phyloP scores from a whole-genome alignment of 2,113 vertebrate species.

The Galeopterus variegatus region DNA sequence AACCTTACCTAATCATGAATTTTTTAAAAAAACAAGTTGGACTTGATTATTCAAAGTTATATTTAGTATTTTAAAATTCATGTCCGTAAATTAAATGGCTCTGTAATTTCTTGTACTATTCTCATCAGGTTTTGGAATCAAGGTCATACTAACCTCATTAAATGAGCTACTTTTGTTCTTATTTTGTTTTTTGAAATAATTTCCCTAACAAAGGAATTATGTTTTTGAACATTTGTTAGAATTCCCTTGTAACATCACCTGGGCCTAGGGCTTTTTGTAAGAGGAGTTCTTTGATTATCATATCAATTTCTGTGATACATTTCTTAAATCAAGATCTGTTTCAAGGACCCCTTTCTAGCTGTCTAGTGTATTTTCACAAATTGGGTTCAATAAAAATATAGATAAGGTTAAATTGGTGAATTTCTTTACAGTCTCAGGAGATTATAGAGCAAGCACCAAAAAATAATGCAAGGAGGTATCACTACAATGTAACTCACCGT shows the following conservation, averaged over 20 bases:
- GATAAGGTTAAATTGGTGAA: not conserved
- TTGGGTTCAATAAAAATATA: not conserved
- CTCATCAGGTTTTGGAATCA: slow-evolving; percentile 5
- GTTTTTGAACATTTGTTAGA: slow-evolving; percentile 19
- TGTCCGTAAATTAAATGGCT: not conserved
- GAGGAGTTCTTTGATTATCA: slow-evolving; percentile 10
- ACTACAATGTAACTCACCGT: not conserved
- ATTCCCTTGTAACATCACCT: not conserved
- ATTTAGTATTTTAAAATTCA: slow-evolving; percentile 43
- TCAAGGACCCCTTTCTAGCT: not conserved
- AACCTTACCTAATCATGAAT: slow-evolving; percentile 38
- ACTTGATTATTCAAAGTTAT: slow-evolving; percentile 38
- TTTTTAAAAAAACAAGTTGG: not conserved
- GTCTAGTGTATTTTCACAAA: not conserved
- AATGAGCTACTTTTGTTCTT: not conserved
- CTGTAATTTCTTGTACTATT: not conserved
- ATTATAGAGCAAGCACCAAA: slow-evolving; percentile 15
- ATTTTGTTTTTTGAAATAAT: not conserved
- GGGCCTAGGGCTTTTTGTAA: not conserved
- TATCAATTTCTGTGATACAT: not conserved
- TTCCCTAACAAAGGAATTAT: not conserved
- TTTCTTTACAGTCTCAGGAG: not conserved
- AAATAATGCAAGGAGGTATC: not conserved
- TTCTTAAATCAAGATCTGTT: slow-evolving; percentile 32
- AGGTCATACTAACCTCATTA: slow-evolving; percentile 15